Conservation (phyloP, 2,113 vertebrate species). For the Tragulus kanchil region DNA sequence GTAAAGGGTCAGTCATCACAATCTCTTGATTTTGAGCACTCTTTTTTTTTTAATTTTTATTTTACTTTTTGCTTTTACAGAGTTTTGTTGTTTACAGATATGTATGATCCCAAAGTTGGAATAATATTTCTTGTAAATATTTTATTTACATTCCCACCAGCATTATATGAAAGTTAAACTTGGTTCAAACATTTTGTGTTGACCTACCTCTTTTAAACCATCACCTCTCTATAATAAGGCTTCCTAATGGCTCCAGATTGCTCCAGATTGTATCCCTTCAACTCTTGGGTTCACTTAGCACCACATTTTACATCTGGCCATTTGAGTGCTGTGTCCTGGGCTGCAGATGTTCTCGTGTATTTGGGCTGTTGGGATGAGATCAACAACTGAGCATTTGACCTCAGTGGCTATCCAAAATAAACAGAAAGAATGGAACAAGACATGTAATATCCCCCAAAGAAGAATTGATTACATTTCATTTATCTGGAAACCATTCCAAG, state of each 20-base stretch:
- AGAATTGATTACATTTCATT: slow-evolving; percentile 59
- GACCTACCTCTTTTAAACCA: background rate
- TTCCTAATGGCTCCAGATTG: background rate
- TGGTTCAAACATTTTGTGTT: slow-evolving; percentile 24
- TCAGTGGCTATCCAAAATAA: slow-evolving; percentile 70
- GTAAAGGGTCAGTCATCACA: background rate
- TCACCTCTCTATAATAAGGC: background rate
- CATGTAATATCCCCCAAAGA: slow-evolving; percentile 39
- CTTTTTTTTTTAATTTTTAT: background rate
- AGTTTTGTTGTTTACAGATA: no score
- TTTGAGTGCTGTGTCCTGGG: slow-evolving; percentile 37
- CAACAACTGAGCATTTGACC: slow-evolving; percentile 72
- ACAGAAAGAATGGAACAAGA: slow-evolving; percentile 62
- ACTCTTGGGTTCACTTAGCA: slow-evolving; percentile 30
- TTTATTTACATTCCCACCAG: slow-evolving; percentile 27
- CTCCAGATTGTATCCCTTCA: slow-evolving; percentile 39
- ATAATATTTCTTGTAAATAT: background rate
- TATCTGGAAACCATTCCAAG: slow-evolving; percentile 66
- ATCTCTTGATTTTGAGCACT: background rate
- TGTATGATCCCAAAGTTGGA: no score
- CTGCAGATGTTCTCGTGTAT: slow-evolving; percentile 24
- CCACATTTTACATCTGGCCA: slow-evolving; percentile 19
- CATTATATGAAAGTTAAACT: background rate
- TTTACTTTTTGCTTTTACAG: no score
- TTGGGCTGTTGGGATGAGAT: slow-evolving; percentile 48